phyloP scores from a whole-genome alignment of 2,113 vertebrate species.

The Charina bottae region DNA sequence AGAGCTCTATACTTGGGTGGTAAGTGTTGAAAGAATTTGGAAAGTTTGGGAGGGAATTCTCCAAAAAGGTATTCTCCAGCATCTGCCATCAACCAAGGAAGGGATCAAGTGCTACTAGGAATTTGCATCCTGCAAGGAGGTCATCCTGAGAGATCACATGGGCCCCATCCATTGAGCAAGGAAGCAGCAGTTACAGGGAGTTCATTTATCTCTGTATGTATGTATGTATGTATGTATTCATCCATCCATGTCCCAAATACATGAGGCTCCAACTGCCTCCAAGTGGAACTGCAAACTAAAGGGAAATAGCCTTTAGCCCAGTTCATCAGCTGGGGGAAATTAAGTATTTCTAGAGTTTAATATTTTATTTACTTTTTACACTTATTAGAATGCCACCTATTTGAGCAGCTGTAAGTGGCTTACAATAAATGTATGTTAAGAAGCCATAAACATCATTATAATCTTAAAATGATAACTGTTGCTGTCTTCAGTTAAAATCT shows the following conservation, averaged over 20 bases:
- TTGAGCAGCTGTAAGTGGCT: not conserved
- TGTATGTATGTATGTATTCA: not conserved
- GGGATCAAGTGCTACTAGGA: not conserved
- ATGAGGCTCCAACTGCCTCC: not conserved
- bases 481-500: not conserved
- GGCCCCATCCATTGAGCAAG: not conserved
- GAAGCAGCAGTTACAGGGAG: not conserved
- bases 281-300: not conserved
- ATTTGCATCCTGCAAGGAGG: not conserved
- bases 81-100: not conserved
- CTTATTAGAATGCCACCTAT: not conserved
- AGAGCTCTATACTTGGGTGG: slow-evolving; percentile 98
- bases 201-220: not conserved
- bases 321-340: not conserved
- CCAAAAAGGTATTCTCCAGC: accelerated
- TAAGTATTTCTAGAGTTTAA: not conserved
- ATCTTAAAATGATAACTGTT: not conserved
- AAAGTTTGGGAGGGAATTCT: not conserved
- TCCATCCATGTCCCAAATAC: not conserved
- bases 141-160: not conserved
- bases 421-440: not conserved
- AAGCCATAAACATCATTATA: not conserved
- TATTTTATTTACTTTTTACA: not conserved
- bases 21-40: slow-evolving; percentile 73
- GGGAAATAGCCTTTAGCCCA: not conserved